phyloP scores from a whole-genome alignment of 92 coral and sea anemone genomes.

The Parazoanthus darwini region DNA sequence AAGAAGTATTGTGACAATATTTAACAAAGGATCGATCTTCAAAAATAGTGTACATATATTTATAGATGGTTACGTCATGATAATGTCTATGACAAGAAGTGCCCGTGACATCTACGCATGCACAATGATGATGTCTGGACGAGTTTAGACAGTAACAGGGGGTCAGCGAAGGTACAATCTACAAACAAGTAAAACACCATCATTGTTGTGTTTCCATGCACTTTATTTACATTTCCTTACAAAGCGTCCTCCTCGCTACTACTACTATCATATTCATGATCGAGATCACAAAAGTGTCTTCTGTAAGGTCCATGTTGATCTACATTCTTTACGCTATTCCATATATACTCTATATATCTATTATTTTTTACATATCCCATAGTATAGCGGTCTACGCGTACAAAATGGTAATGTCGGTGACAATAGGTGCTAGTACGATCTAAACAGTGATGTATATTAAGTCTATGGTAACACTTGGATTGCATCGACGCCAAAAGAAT shows the following conservation, averaged over 20 bases:
- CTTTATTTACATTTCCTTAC: constrained; percentile 1
- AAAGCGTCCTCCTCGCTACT: background rate
- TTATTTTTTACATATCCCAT: background rate
- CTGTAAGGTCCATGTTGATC: background rate
- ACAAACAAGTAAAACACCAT: background rate
- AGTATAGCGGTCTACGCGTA: constrained; percentile 4
- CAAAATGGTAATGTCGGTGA: background rate
- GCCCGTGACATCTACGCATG: constrained; percentile 13
- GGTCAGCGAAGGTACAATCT: constrained; percentile 5
- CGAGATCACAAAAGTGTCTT: background rate
- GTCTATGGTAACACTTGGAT: background rate
- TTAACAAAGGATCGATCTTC: no score
- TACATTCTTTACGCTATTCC: no score
- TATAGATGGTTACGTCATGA: background rate
- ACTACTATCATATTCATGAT: constrained; percentile 1
- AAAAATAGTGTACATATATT: no score
- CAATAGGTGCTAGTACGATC: background rate
- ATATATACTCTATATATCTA: no score
- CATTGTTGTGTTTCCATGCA: background rate
- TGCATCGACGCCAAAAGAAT: background rate
- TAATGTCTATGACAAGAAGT: background rate
- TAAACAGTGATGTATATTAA: background rate
- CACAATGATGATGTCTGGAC: background rate
- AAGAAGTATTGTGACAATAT: background rate
- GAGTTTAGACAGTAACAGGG: constrained; percentile 1